Evolutionary conservation across 53 echinoderm and acorn worm genomes (phyloP), one percentile per base, ranked within the genome.

Genomic region (Mesocentrotus franciscanus): DNA sequence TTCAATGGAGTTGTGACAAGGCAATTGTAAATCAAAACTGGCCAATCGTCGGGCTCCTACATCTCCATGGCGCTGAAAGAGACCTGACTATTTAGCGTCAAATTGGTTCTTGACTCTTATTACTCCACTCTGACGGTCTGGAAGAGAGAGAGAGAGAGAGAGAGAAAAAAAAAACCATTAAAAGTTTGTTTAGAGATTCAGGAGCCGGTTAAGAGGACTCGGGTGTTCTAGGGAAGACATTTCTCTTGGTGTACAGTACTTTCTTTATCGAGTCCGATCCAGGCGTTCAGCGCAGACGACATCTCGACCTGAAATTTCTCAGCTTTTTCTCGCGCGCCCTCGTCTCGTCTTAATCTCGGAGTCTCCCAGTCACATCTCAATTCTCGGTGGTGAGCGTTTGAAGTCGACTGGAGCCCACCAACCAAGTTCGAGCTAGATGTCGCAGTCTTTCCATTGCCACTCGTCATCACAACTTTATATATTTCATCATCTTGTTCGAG

Each of bases 41-140:
- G 32, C 76, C 76, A 74, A 75, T 93, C 56, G 60, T 58, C 56
- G 32, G 71, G 34, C 62, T 36, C 78, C 60, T 56, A 11, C 71
- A 49, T 49, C 74, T 26, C 39, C 10, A 24, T 56, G 94, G 94
- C 84, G 94, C 20, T 83, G 94, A 94, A 61, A 94, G 94, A 83
- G 62, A 20, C 84, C 55, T 26, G 71, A 71, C 94, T 94, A 95
- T 93, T 96, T 92, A 95, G 94, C 94, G 91, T 96, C 91, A 96
- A 95, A 91, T 90, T 91, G 95, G 12, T 68, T 92, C 79, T 58
- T 81, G 55, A 71, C 95, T 91, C 93, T 78, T 42, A 68, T 93
- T 95, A 93, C 95, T 79, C 72, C 55, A 13, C 22, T 71, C 34
- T 16, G 61, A 59, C 27, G 17, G 92, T 9, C 22, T 39, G 14